Base-by-base conservation (phyloP, 2,797 vertebrate species). In the Hylomyscus alleni region DNA sequence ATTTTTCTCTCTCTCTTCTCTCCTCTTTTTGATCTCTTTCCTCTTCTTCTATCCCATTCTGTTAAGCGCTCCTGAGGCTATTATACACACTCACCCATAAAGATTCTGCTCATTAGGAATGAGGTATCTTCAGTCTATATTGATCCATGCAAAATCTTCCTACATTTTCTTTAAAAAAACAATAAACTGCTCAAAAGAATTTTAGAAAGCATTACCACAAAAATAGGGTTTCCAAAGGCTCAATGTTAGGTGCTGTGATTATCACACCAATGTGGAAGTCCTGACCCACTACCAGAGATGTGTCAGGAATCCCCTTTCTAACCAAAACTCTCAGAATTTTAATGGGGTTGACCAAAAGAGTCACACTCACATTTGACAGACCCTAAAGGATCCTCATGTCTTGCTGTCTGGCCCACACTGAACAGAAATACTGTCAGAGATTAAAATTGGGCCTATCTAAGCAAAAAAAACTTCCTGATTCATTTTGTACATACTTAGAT, bases 401-500 rank as follows among this genome's bases (percentile, higher is more conserved):
- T 94, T 97, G 96, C 93, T 97, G 91, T 96, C 91, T 54, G 96
- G 97, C 97, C 3, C 76, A 84, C 95, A 90, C n/a, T 22, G 52
- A 97, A 97, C 3, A 44, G 62, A 96, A 60, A 73, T 93, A 98
- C 87, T 73, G 20, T 0, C 91, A 89, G 4, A 4, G 3, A 90
- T 52, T 76, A 31, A 96, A 97, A 73, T 82, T 62, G 93, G 94
- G 92, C 89, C 96, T 96, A 97, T 95, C 97, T 95, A 60, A 31
- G 67, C 2, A 52, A n/a, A 37, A 31, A 54, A 96, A 94, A 97
- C 97, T 97, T 72, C 50, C 97, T 50, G 0, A 94, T 96, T 98
- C 87, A 76, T 97, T 96, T 95, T 97, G 95, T 98, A 98, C 97
- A 97, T 94, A 98, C 82, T 98, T 94, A 98, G 97, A 98, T 97